Evolutionary conservation across 2,888 invertebrate genomes (phyloP).

Genomic region (Junonia oenone): DNA sequence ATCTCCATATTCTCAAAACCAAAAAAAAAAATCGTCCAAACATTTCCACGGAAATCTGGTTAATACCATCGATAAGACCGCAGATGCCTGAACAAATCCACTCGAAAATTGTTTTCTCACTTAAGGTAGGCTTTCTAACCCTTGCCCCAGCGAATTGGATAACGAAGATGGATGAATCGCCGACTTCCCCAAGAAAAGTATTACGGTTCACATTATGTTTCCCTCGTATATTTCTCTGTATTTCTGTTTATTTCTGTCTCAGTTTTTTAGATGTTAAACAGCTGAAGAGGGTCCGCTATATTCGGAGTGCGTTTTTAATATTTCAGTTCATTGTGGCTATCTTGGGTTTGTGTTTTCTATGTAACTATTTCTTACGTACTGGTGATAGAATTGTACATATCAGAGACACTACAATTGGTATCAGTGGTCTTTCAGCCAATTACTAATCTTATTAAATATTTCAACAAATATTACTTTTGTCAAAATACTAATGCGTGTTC

Average conservation of each 20-base stretch:
- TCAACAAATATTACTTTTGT: too few relatives aligned
- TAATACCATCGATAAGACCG: constrained; percentile 38
- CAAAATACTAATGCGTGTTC: too few relatives aligned
- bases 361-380: too few relatives aligned
- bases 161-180: constrained; percentile 62
- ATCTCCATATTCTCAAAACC: background rate
- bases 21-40: background rate
- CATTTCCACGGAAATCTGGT: constrained; percentile 17
- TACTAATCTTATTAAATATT: too few relatives aligned
- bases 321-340: constrained; percentile 7
- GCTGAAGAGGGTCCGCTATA: constrained; percentile 25
- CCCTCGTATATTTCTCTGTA: constrained; percentile 32
- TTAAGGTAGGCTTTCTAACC: constrained; percentile 40
- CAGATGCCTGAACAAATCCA: constrained; percentile 36
- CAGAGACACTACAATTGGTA: too few relatives aligned
- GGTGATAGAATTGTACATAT: too few relatives aligned
- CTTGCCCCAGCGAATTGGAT: constrained; percentile 48
- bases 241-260: constrained; percentile 33
- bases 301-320: constrained; percentile 21
- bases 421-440: too few relatives aligned
- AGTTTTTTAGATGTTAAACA: constrained; percentile 17
- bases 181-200: constrained; percentile 39
- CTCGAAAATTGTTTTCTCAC: constrained; percentile 45
- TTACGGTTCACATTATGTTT: constrained; percentile 30
- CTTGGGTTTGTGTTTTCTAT: background rate